Conservation (phyloP, 2,113 vertebrate genomes). For the Cranoglanis bouderius region DNA sequence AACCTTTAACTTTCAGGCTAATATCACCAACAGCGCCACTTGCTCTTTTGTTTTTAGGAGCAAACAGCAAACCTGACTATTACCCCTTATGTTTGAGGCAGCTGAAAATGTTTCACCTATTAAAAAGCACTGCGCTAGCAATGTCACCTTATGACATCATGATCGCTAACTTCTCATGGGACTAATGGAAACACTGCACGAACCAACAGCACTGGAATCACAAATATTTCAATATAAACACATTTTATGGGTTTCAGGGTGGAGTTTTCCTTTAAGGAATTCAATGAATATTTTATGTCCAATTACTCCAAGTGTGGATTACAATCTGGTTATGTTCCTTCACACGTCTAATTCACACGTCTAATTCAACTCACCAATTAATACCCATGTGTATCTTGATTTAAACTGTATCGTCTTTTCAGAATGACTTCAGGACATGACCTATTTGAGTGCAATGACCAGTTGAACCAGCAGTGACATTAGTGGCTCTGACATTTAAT, state of each 20-base stretch:
- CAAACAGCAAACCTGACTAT: not conserved
- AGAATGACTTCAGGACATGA: not conserved
- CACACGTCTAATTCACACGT: not conserved
- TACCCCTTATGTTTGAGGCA: not conserved
- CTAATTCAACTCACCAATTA: not conserved
- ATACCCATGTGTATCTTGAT: not conserved
- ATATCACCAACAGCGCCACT: not conserved
- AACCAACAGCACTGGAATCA: not conserved
- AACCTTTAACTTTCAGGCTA: not conserved
- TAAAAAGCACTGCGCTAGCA: not conserved
- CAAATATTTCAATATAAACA: not conserved
- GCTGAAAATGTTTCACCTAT: not conserved
- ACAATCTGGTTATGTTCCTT: too few species aligned
- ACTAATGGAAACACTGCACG: not conserved
- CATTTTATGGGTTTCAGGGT: not conserved
- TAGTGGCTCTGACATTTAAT: constrained; percentile 26
- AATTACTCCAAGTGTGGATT: too few species aligned
- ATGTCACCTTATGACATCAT: not conserved
- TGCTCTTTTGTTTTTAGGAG: not conserved
- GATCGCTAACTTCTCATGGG: not conserved
- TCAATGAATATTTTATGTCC: not conserved
- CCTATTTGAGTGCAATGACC: constrained; percentile 17
- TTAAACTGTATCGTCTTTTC: constrained; percentile 16
- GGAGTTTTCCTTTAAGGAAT: not conserved
- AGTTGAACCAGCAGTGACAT: constrained; percentile 11